Conservation (phyloP, 2,888 invertebrate species). For the Gerris lacustris region DNA sequence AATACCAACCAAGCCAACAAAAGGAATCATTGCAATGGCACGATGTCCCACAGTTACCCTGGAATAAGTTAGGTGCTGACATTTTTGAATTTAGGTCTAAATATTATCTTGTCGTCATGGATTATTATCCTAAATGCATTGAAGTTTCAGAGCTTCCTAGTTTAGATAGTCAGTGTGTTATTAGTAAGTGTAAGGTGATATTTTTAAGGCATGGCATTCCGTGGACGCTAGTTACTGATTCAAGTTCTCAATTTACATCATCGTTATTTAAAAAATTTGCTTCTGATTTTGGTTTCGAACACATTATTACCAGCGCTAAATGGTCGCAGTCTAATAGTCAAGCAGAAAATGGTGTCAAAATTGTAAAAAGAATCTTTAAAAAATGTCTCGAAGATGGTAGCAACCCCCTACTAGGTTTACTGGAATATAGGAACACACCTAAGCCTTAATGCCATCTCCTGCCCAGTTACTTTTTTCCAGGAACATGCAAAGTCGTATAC, state of each 20-base stretch:
- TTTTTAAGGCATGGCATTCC: constrained; percentile 14
- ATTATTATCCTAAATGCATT: constrained; percentile 16
- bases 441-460: constrained; percentile 8
- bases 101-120: constrained; percentile 14
- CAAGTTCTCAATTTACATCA: constrained; percentile 14
- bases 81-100: constrained; percentile 8
- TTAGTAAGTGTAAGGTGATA: constrained; percentile 10
- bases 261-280: constrained; percentile 14
- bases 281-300: constrained; percentile 8
- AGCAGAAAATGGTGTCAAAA: constrained; percentile 13
- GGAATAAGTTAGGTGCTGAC: constrained; percentile 14
- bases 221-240: constrained; percentile 12
- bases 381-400: constrained; percentile 11
- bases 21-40: constrained; percentile 15
- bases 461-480: constrained; percentile 10
- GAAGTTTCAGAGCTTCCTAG: constrained; percentile 9
- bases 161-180: constrained; percentile 8
- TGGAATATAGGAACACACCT: constrained; percentile 13
- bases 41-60: constrained; percentile 10
- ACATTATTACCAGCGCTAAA: constrained; percentile 10
- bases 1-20: background rate
- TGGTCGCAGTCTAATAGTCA: constrained; percentile 11
- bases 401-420: constrained; percentile 9
- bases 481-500: background rate
- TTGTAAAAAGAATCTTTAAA: constrained; percentile 11